Evolutionary conservation across 2,888 invertebrate species (phyloP).

Genomic region (Tryphoninae sp.): DNA sequence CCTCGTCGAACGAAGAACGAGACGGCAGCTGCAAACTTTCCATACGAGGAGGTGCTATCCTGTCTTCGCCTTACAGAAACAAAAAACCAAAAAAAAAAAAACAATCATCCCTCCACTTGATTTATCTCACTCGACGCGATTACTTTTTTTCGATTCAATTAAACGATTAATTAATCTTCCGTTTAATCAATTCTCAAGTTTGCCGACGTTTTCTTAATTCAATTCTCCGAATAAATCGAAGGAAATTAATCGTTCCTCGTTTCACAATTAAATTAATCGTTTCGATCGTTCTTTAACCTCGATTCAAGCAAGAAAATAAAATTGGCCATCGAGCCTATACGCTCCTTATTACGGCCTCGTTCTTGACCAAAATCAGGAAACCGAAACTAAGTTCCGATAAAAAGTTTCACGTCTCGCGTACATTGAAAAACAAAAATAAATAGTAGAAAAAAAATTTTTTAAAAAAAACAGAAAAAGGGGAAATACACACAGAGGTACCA

Average conservation of each 20-base stretch:
- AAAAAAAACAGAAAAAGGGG: constrained; percentile 8
- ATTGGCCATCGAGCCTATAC: constrained; percentile 27
- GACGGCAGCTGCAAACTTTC: constrained; percentile 33
- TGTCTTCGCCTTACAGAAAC: constrained; percentile 33
- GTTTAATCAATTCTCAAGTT: no score
- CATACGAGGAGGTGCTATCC: constrained; percentile 45
- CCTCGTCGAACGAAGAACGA: no score
- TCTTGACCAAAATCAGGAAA: constrained; percentile 37
- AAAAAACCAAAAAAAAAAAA: constrained; percentile 7
- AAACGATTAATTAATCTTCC: no score
- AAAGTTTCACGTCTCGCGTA: constrained; percentile 25
- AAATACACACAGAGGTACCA: constrained; percentile 39
- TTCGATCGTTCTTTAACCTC: no score
- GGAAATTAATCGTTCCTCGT: no score
- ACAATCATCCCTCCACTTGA: constrained; percentile 30
- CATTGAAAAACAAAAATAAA: background rate
- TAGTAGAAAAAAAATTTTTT: constrained; percentile 6
- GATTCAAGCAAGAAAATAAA: background rate
- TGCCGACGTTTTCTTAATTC: no score
- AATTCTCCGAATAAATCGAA: no score
- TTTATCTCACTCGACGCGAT: constrained; percentile 58
- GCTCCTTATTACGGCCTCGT: constrained; percentile 20
- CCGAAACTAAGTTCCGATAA: constrained; percentile 40
- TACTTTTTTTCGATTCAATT: constrained; percentile 47
- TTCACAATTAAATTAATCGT: no score